These are phyloP conservation scores for Spermophilus dauricus DNA, from an alignment of 2,113 vertebrate genomes.

Conservation along the genomic window DNA sequence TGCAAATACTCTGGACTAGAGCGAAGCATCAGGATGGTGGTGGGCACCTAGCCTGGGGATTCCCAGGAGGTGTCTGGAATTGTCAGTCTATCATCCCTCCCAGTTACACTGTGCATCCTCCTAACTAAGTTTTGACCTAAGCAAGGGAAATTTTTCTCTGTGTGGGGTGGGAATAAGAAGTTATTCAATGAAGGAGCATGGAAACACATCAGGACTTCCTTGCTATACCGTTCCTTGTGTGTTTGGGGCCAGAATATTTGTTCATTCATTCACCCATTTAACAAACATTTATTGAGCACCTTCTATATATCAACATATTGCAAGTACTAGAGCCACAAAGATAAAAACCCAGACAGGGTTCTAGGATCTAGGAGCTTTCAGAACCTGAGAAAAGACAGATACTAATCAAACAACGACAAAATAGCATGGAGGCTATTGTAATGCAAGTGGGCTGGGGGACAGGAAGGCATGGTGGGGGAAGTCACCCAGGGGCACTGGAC, in stretches of 20 bases:
- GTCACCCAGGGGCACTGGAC: background rate
- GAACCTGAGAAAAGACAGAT: background rate
- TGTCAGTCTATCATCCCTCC: background rate
- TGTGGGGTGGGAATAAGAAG: background rate
- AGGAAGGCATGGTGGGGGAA: background rate
- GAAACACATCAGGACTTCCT: background rate
- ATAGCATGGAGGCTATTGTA: background rate
- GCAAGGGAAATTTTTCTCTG: background rate
- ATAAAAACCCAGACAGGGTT: background rate
- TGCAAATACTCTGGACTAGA: background rate
- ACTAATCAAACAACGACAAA: background rate
- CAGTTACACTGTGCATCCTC: background rate
- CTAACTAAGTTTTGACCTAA: background rate
- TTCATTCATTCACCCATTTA: background rate
- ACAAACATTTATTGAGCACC: background rate
- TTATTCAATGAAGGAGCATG: background rate
- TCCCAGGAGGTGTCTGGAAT: background rate
- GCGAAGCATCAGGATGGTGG: background rate
- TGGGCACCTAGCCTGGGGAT: background rate
- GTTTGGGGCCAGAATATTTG: background rate
- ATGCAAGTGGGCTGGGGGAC: background rate
- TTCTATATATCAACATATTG: background rate
- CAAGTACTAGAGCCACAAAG: background rate
- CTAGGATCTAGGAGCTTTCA: background rate
- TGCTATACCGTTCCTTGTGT: background rate